Evolutionary conservation across 1,140 invertebrate genomes (phyloP).

Genomic region (Hylyphantes graminicola): DNA sequence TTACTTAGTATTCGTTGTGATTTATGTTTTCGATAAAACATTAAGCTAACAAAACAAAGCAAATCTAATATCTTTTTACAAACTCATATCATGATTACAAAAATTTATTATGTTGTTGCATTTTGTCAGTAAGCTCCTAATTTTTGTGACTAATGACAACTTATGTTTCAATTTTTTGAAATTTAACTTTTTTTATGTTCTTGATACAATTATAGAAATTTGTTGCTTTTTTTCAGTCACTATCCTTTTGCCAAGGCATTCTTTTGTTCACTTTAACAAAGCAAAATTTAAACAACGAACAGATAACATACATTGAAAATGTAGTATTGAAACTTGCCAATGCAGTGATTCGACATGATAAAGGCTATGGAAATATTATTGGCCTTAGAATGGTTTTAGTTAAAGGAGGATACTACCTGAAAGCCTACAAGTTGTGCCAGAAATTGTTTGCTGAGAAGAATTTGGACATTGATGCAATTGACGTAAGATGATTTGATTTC

Average conservation of each 20-base stretch:
- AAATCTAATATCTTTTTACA: too few relatives aligned
- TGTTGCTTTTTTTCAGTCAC: constrained; percentile 5
- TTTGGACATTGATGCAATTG: constrained; percentile 19
- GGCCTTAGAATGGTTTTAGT: not conserved
- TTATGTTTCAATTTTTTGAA: too few relatives aligned
- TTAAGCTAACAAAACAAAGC: too few relatives aligned
- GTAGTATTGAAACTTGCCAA: constrained; percentile 22
- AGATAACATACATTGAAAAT: constrained; percentile 7
- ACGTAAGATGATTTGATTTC: constrained; percentile 1
- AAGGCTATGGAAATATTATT: constrained; percentile 1
- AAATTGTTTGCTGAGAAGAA: constrained; percentile 14
- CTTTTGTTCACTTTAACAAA: constrained; percentile 15
- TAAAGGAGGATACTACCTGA: constrained; percentile 2
- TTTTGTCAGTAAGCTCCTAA: too few relatives aligned
- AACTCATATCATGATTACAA: too few relatives aligned
- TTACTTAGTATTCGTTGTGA: too few relatives aligned
- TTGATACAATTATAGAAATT: too few relatives aligned
- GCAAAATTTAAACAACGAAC: constrained; percentile 6
- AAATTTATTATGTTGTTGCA: too few relatives aligned
- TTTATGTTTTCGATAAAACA: too few relatives aligned
- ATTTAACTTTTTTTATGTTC: too few relatives aligned
- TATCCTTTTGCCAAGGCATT: constrained; percentile 20
- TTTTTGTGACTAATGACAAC: too few relatives aligned
- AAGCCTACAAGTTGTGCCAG: constrained; percentile 23
- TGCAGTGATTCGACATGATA: not conserved